These are phyloP conservation scores for Phymatocera aterrima DNA, from an alignment of 2,888 invertebrate genomes.

Conservation along the genomic window DNA sequence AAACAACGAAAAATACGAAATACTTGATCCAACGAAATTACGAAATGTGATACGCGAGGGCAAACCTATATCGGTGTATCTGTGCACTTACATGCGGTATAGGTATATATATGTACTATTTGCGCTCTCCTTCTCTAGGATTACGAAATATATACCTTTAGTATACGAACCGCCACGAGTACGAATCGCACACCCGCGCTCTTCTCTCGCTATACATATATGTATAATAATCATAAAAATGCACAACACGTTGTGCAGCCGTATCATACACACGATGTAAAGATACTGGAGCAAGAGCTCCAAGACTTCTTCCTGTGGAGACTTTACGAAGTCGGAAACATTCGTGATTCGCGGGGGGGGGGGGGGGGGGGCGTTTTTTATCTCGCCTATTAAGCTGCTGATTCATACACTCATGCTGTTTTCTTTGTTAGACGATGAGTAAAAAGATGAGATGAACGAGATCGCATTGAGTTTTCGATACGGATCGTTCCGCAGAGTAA, in stretches of 20 bases:
- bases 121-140: not conserved
- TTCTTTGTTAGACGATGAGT: not conserved
- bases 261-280: not conserved
- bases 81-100: not conserved
- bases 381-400: not conserved
- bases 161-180: not conserved
- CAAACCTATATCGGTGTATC: constrained; percentile 21
- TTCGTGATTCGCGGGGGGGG: not conserved
- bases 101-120: not conserved
- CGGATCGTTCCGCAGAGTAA: no score
- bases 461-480: not conserved
- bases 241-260: not conserved
- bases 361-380: not conserved
- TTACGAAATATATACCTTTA: not conserved
- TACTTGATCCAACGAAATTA: constrained; percentile 31
- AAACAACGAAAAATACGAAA: constrained; percentile 8
- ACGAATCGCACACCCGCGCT: not conserved
- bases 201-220: not conserved
- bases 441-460: not conserved
- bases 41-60: constrained; percentile 13
- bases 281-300: not conserved
- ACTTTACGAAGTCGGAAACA: not conserved
- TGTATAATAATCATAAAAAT: not conserved
- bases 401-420: no score
- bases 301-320: not conserved